Evolutionary conservation across 2,113 vertebrate genomes (phyloP).

Genomic region (Parotia lawesii): DNA sequence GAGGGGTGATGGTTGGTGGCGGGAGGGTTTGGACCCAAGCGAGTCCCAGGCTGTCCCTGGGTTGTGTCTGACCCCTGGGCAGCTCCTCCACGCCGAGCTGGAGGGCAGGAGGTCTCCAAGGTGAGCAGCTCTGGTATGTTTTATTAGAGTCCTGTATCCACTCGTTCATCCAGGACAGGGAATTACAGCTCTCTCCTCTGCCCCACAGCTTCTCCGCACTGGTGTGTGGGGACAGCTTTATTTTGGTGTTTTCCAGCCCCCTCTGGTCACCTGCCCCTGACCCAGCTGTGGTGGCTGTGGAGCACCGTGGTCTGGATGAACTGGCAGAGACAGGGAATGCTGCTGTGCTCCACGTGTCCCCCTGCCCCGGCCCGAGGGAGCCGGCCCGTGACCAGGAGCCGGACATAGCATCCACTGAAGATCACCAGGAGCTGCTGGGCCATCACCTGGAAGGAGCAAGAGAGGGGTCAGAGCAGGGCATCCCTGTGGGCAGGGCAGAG

Average conservation of each 20-base stretch:
- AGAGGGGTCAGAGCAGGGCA: not conserved
- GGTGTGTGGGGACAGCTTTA: not conserved
- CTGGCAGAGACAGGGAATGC: constrained; percentile 70
- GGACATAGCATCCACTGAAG: constrained; percentile 70
- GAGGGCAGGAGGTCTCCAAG: not conserved
- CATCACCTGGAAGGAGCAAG: constrained; percentile 57
- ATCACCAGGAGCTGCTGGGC: constrained; percentile 73
- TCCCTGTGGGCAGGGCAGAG: not conserved
- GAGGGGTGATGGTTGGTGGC: not conserved
- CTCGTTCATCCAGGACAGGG: rapidly evolving
- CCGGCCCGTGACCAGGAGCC: constrained; percentile 69
- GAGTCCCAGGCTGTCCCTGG: not conserved
- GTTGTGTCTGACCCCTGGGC: not conserved
- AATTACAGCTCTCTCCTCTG: not conserved
- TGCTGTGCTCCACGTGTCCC: constrained; percentile 51
- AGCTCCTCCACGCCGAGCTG: not conserved
- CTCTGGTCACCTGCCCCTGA: not conserved
- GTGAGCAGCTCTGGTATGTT: not conserved
- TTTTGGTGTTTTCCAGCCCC: not conserved
- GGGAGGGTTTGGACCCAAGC: too few relatives aligned
- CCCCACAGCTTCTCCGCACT: not conserved
- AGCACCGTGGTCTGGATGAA: constrained; percentile 63
- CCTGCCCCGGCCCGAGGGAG: constrained; percentile 17
- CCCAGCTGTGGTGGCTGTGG: not conserved
- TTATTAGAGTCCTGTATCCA: not conserved